phyloP scores from a whole-genome alignment of 37 sponge, comb jelly and placozoan genomes.

The Amphimedon queenslandica region DNA sequence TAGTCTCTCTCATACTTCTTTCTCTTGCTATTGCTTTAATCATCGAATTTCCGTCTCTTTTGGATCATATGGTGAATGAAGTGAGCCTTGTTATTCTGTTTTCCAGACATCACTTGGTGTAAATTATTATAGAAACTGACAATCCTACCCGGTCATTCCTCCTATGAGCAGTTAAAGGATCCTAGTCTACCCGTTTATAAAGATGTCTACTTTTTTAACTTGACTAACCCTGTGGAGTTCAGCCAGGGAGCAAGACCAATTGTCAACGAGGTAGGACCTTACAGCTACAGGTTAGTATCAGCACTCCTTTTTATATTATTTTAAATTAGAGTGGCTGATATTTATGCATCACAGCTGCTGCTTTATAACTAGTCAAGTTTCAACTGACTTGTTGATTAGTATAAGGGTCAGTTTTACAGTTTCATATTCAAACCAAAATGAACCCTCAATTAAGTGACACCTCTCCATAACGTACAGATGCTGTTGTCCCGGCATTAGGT shows the following conservation, averaged over 20 bases:
- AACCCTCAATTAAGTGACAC: too few species aligned
- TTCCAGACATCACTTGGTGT: background rate
- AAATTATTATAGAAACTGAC: slow-evolving; percentile 51
- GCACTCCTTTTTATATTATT: background rate
- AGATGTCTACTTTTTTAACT: slow-evolving; percentile 79
- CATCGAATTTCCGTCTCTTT: too few species aligned
- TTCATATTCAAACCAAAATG: background rate
- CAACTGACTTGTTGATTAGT: too few species aligned
- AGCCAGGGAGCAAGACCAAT: slow-evolving; percentile 27
- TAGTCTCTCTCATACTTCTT: too few species aligned
- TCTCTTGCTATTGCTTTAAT: background rate
- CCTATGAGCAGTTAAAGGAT: slow-evolving; percentile 67
- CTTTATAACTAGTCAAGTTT: too few species aligned
- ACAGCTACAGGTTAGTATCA: slow-evolving; percentile 66
- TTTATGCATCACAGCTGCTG: too few species aligned
- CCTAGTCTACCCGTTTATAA: slow-evolving; percentile 69
- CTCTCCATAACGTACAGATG: too few species aligned
- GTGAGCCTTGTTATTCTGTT: too few species aligned
- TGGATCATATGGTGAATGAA: too few species aligned
- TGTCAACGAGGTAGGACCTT: slow-evolving; percentile 65
- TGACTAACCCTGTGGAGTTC: slow-evolving; percentile 73
- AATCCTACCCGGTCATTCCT: slow-evolving; percentile 45
- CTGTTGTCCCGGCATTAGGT: too few species aligned
- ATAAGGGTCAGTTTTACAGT: too few species aligned
- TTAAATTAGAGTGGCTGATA: too few species aligned